These are phyloP conservation scores for Catagonus wagneri DNA, from an alignment of 2,113 vertebrate species.

Conservation along the genomic window DNA sequence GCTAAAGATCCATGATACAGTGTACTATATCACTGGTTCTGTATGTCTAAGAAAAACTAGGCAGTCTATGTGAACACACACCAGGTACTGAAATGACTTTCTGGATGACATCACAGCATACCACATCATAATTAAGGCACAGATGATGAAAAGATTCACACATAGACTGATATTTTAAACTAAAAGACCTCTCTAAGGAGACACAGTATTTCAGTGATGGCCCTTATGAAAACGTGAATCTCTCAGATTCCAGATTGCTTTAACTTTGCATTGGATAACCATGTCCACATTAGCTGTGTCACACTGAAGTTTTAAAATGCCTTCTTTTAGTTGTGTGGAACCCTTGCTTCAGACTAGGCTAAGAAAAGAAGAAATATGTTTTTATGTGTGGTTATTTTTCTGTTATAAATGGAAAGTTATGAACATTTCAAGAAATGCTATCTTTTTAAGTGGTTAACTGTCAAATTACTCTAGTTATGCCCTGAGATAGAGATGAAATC, in stretches of 20 bases:
- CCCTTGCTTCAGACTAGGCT: neutral
- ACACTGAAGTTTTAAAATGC: neutral
- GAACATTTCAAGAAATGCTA: slow-evolving; percentile 39
- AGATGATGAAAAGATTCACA: neutral
- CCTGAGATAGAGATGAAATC: neutral
- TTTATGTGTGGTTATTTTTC: neutral
- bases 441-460: slow-evolving; percentile 41
- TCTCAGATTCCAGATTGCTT: neutral
- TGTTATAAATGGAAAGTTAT: slow-evolving; percentile 37
- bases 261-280: neutral
- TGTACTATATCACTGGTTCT: neutral
- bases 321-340: neutral
- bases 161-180: neutral
- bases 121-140: neutral
- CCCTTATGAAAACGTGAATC: neutral
- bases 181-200: neutral
- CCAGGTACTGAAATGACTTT: neutral
- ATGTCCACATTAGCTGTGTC: neutral
- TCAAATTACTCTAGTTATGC: slow-evolving; percentile 32
- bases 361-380: slow-evolving; percentile 39
- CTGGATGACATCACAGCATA: neutral
- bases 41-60: neutral
- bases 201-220: neutral
- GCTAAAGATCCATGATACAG: neutral
- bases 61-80: neutral